Base-by-base conservation (phyloP, 2,797 vertebrate species). In the Propithecus perrieri region DNA sequence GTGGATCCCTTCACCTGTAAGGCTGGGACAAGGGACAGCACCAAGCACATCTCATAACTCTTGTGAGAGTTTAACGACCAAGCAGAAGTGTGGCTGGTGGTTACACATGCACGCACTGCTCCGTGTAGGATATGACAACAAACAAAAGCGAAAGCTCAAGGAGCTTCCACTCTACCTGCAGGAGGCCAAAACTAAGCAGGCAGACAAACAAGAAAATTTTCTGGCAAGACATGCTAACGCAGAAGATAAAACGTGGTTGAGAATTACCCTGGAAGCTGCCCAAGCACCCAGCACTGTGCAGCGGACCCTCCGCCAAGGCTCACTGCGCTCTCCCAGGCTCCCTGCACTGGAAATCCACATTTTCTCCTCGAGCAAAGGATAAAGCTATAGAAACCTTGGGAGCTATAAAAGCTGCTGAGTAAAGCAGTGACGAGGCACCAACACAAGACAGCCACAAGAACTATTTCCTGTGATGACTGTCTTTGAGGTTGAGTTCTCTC, bases 381-480 rank as follows among this genome's bases (percentile, higher is more conserved):
- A 38, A 28, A 79, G 12, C n/a, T 17, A 28, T n/a, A 2, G 35
- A 59, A 30, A 3, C 24, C 15, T 24, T 18, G 3, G 75, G 55
- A 71, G 53, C 67, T 46, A 13, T 28, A 35, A 12, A 6, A 55
- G 41, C 33, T 22, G 59, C 91, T 2, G 3, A 75, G 59, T 10
- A 69, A 72, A 55, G 24, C 6, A 20, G 59, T 4, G 5, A 59
- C 53, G 24, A n/a, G 46, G 78, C 9, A 48, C 14, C 9, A 59
- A n/a, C 0, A 22, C 1, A 15, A 50, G 50, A 5, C 18, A 57
- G 7, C 43, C n/a, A 30, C n/a, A 10, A 17, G 1, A 61, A 59
- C 0, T 5, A 7, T 4, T 28, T 63, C 76, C 72, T 9, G 30
- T 0, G 26, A 48, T 12, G 57, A 38, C 12, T 0, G 10, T 4